Conservation (phyloP, 2,888 invertebrate genomes). For the Sesia apiformis region DNA sequence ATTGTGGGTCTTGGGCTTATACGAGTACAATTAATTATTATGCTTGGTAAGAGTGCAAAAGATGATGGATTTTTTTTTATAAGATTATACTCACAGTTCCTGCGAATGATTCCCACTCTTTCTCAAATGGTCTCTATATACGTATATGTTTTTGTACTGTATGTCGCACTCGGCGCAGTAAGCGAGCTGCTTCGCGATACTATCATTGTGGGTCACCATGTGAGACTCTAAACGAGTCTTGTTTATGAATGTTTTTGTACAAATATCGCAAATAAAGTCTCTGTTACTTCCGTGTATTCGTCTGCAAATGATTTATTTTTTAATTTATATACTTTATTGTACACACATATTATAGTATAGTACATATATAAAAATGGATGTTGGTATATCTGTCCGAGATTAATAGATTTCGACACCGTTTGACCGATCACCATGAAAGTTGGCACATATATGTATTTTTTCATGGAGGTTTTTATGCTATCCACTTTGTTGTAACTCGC, state of each 20-base stretch:
- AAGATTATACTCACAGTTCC: neutral
- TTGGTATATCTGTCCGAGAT: too few relatives aligned
- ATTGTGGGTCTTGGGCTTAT: too few relatives aligned
- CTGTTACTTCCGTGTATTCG: constrained; percentile 31
- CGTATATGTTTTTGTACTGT: constrained; percentile 41
- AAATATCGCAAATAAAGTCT: constrained; percentile 29
- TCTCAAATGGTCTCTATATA: constrained; percentile 38
- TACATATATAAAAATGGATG: too few relatives aligned
- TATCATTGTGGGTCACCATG: constrained; percentile 19
- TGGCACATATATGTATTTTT: too few relatives aligned
- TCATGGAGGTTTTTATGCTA: too few relatives aligned
- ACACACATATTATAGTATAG: too few relatives aligned
- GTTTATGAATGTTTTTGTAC: constrained; percentile 25
- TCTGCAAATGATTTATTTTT: constrained; percentile 17
- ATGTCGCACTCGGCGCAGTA: constrained; percentile 30
- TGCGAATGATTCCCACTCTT: constrained; percentile 29
- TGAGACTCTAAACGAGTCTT: constrained; percentile 33
- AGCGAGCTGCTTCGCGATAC: constrained; percentile 21
- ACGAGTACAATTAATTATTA: too few relatives aligned
- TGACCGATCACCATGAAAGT: too few relatives aligned
- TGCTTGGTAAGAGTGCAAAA: too few relatives aligned
- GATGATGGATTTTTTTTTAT: neutral
- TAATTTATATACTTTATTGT: too few relatives aligned
- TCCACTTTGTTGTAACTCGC: too few relatives aligned
- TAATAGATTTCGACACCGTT: too few relatives aligned